phyloP scores from a whole-genome alignment of 2,113 vertebrate species.

The Coptodon rendalli region DNA sequence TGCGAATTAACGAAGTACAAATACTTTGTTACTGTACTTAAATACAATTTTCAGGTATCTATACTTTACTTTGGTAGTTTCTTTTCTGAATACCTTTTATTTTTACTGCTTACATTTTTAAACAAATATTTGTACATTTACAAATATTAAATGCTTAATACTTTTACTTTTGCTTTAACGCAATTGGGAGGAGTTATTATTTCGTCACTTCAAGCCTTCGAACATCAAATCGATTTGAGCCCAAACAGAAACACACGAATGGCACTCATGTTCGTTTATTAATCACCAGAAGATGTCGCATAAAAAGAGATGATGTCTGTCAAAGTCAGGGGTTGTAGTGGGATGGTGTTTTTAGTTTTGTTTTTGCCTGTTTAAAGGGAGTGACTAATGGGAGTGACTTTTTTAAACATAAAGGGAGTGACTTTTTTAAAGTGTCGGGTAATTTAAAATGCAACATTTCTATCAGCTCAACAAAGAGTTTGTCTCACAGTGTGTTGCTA shows the following conservation, averaged over 20 bases:
- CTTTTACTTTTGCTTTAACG: background rate
- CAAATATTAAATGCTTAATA: no score
- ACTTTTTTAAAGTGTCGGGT: background rate
- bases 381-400: background rate
- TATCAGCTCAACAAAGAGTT: background rate
- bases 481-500: background rate
- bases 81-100: background rate
- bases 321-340: background rate
- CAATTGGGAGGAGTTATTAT: background rate
- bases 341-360: background rate
- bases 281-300: background rate
- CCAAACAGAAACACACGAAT: rapidly evolving
- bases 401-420: background rate
- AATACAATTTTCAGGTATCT: background rate
- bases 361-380: background rate
- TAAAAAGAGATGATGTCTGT: background rate
- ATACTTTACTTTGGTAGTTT: background rate
- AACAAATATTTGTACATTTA: background rate
- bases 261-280: rapidly evolving
- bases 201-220: rapidly evolving
- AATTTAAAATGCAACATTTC: background rate
- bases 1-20: background rate
- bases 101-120: background rate
- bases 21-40: background rate
- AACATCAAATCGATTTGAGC: background rate